A percentile compares a stretch with the other conserved stretches of the same genome.
Conservation (phyloP, 2,888 invertebrate genomes). For the Eumerus sabulonum region DNA sequence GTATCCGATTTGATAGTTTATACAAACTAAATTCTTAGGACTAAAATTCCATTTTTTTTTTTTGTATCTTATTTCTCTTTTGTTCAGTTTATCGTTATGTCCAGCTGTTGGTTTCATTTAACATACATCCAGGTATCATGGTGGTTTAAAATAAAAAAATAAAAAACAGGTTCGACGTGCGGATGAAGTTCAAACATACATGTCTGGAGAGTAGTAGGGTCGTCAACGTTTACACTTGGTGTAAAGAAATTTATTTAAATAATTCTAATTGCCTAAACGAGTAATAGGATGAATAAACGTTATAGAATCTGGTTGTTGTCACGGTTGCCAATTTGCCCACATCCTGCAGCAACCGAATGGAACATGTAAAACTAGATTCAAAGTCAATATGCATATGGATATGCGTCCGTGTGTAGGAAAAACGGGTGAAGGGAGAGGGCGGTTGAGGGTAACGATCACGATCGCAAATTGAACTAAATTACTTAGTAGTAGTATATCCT, state of each 20-base stretch:
- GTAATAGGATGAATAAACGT: slow-evolving; percentile 7
- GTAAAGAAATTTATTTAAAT: slow-evolving; percentile 13
- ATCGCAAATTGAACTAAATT: slow-evolving; percentile 55
- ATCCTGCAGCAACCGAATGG: slow-evolving; percentile 15
- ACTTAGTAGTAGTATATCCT: slow-evolving; percentile 18
- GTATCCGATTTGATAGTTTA: slow-evolving; percentile 18
- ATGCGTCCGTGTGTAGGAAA: not conserved
- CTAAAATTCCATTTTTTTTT: slow-evolving; percentile 35
- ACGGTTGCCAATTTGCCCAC: too few species aligned
- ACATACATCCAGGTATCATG: slow-evolving; percentile 39
- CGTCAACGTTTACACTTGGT: slow-evolving; percentile 52
- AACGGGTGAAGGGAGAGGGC: not conserved
- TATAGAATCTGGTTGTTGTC: slow-evolving; percentile 8
- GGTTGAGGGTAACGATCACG: slow-evolving; percentile 19
- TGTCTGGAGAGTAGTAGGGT: slow-evolving; percentile 25
- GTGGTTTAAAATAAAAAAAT: too few species aligned
- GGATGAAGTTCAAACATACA: slow-evolving; percentile 38
- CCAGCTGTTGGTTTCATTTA: slow-evolving; percentile 32
- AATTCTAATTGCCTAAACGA: slow-evolving; percentile 43
- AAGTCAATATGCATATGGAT: not conserved
- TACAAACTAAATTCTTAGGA: slow-evolving; percentile 51
- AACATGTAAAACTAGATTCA: not conserved
- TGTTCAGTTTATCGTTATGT: too few species aligned
- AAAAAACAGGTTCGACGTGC: slow-evolving; percentile 55
- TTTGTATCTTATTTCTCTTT: slow-evolving; percentile 15